Evolutionary conservation across 2,113 vertebrate species (phyloP), one percentile per base, ranked within the genome.

Genomic region (Aplodontia rufa): DNA sequence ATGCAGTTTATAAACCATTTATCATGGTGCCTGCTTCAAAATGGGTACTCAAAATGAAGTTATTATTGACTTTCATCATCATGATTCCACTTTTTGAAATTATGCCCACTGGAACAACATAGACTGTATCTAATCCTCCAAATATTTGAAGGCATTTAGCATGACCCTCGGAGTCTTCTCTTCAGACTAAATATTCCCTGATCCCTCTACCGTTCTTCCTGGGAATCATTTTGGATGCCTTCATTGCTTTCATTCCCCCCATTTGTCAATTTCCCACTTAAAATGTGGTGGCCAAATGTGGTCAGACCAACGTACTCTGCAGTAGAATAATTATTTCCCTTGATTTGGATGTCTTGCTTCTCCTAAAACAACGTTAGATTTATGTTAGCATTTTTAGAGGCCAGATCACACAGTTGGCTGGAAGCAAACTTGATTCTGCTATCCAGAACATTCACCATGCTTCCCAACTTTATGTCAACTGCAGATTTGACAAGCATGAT

Each of bases 221-320:
- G 69, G 47, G 30, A 93, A 95, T 74, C 53, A 51, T 95, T 94
- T 96, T 86, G 89, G 93, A 91, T 91, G 40, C 51, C 82, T 96
- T 86, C 47, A 28, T 79, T 90, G 58, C 94, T 93, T 88, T 94
- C 64, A 80, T 96, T 94, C 24, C 49, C 53, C 58, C 86, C 42
- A 68, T 96, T 94, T 93, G 86, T 97, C 94, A 83, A 72, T 91
- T 96, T 91, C 51, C 58, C 89, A 45, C 93, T 95, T 94, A 93
- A 97, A 97, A 97, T 96, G 86, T 97, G 97, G 96, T 96, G 96
- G n/a, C 97, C 97, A 97, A 97, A 96, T 97, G 97, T 90, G 94
- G 89, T 94, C 91, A 93, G 75, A 28, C 58, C 51, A 30, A 60
- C 19, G 3, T 80, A 94, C 51, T 96, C 62, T 71, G 60, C 45